Base-by-base conservation (phyloP, 2,797 vertebrate genomes). In the Parauchenoglanis ngamensis region DNA sequence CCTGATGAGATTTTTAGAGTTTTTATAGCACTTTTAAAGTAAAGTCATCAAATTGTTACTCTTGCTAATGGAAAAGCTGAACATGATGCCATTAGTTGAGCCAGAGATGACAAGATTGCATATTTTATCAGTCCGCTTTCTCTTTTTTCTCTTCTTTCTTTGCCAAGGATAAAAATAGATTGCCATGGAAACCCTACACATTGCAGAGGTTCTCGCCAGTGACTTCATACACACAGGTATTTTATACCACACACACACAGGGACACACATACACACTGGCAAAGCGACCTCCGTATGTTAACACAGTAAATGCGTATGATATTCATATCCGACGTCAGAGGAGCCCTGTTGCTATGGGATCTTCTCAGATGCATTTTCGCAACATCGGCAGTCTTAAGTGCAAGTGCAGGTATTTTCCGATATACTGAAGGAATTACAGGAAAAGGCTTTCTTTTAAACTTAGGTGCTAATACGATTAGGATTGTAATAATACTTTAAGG, bases 101-200 rank as follows among this genome's bases (percentile, higher is more conserved):
- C 68, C 31, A 46, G 35, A 57, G 83, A 84, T 3, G 93, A 91
- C 93, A 92, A 92, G 91, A 91, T 91, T 93, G 94, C 94, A 95
- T 95, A 95, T 95, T 94, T 95, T 93, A 95, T 93, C 92, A 94
- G 92, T 93, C 94, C 92, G 89, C 90, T 91, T 90, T 93, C 11
- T 73, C 19, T 70, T 49, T 23, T 52, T 40, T n/a, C 23, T 57
- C 35, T 82, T 40, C 92, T 78, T 65, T 46, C 77, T 56, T 84
- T 79, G 89, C 91, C 83, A 78, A 28, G 84, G 86, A 91, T 95
- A 95, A 94, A 95, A 95, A 96, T 96, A 96, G 94, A 95, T 96
- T 92, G 87, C 95, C 95, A 96, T 96, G 95, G 96, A 93, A 96
- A 96, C 95, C 91, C 92, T 95, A 95, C 94, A 94, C 94, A 95